Percentiles rank a stretch among this genome's conserved stretches.
phyloP scores from a whole-genome alignment of 2,888 invertebrate species.

The Hyppa rectilinea region DNA sequence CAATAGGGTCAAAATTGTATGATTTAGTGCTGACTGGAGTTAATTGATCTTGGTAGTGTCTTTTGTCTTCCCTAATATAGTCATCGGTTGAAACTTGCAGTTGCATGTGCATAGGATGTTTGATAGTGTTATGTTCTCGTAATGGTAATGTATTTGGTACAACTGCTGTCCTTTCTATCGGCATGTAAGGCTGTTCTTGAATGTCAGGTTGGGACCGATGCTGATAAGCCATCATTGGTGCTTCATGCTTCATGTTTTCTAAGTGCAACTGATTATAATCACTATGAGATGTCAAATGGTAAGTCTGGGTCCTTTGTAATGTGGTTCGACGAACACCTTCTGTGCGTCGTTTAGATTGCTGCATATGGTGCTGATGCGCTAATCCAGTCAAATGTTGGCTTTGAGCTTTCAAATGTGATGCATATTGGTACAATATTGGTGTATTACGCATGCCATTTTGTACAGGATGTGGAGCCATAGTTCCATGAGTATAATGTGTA shows the following conservation, averaged over 20 bases:
- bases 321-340: conserved; percentile 85
- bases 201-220: conserved; percentile 87
- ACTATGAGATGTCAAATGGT: conserved; percentile 88
- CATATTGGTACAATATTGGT: conserved; percentile 88
- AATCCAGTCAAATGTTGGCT: conserved; percentile 85
- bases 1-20: conserved; percentile 85
- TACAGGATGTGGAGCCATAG: conserved; percentile 75
- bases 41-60: conserved; percentile 80
- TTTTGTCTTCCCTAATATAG: conserved; percentile 78
- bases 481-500: conserved; percentile 82
- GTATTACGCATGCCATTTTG: conserved; percentile 82
- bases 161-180: conserved; percentile 78
- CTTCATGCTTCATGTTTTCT: conserved; percentile 83
- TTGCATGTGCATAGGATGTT: conserved; percentile 84
- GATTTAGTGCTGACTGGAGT: conserved; percentile 87
- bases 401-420: conserved; percentile 88
- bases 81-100: conserved; percentile 88
- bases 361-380: conserved; percentile 83
- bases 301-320: conserved; percentile 88
- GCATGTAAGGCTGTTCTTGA: conserved; percentile 82
- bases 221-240: conserved; percentile 79
- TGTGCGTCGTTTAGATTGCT: conserved; percentile 80
- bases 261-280: conserved; percentile 86
- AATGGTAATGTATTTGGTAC: conserved; percentile 86
- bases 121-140: conserved; percentile 82